Evolutionary conservation across 2,113 vertebrate species (phyloP).

Genomic region (Nycticebus coucang): DNA sequence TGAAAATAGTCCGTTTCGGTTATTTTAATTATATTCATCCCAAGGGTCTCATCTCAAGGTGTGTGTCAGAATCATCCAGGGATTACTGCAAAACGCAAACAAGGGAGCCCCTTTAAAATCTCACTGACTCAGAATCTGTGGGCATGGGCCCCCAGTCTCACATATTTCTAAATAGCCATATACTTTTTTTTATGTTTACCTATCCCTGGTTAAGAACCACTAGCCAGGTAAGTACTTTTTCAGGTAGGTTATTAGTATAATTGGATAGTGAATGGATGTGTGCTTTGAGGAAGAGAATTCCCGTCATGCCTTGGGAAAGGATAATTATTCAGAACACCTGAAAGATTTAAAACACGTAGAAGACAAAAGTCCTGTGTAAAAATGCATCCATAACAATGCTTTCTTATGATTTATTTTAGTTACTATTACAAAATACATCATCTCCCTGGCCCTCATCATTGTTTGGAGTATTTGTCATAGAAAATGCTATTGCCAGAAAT

Average conservation of each 20-base stretch:
- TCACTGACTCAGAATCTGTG: not conserved
- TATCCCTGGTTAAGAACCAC: not conserved
- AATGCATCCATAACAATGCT: not conserved
- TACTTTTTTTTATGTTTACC: not conserved
- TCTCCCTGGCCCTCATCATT: not conserved
- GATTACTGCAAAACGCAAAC: not conserved
- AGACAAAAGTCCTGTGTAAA: not conserved
- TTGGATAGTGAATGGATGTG: not conserved
- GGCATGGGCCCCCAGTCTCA: too few relatives aligned
- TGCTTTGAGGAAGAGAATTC: not conserved
- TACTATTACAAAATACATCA: constrained; percentile 12
- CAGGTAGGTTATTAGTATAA: not conserved
- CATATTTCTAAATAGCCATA: not conserved
- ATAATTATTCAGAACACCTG: constrained; percentile 9
- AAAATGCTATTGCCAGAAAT: constrained; percentile 25
- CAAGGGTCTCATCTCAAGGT: not conserved
- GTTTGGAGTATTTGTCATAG: not conserved
- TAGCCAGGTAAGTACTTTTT: not conserved
- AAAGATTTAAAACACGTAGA: not conserved
- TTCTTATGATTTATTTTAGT: constrained; percentile 16
- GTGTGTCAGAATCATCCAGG: not conserved
- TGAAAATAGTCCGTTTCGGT: not conserved
- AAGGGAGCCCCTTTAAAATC: not conserved
- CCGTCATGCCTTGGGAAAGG: not conserved
- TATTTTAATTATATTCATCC: not conserved